Percentiles rank a stretch among this genome's conserved stretches.
These are phyloP conservation scores for Erpetoichthys calabaricus DNA, from an alignment of 2,797 vertebrate species.

Conservation along the genomic window DNA sequence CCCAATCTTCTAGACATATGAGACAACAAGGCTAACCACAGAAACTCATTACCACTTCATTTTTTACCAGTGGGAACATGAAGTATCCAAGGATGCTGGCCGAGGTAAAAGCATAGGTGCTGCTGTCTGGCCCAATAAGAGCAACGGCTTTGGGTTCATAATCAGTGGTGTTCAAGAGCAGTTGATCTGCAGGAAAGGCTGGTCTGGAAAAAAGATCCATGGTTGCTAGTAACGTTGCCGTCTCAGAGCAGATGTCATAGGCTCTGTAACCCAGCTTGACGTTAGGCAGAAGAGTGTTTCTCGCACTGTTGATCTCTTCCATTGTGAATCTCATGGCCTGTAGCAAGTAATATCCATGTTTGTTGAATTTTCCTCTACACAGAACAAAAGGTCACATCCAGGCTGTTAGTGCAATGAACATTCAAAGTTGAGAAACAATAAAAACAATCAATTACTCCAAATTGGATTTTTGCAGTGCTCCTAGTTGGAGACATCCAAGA, in stretches of 20 bases:
- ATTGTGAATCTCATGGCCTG: constrained; percentile 58
- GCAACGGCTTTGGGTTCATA: constrained; percentile 33
- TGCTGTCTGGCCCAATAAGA: constrained; percentile 63
- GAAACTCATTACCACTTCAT: too few relatives aligned
- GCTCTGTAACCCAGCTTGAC: constrained; percentile 61
- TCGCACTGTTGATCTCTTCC: constrained; percentile 49
- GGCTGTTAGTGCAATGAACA: too few relatives aligned
- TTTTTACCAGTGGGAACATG: constrained; percentile 56
- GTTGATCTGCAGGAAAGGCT: too few relatives aligned
- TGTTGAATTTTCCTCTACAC: too few relatives aligned
- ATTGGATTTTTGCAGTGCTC: too few relatives aligned
- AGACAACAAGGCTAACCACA: not conserved
- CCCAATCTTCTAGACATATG: too few relatives aligned
- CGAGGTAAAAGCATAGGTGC: constrained; percentile 38
- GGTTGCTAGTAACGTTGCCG: constrained; percentile 42
- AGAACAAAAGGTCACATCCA: too few relatives aligned
- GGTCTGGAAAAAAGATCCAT: constrained; percentile 36
- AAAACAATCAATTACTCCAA: too few relatives aligned
- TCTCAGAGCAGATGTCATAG: constrained; percentile 52
- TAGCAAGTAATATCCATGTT: constrained; percentile 24
- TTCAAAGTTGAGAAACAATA: too few relatives aligned
- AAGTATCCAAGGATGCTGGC: constrained; percentile 49
- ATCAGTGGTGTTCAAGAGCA: constrained; percentile 9
- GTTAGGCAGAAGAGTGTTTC: constrained; percentile 36
- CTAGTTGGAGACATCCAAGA: too few relatives aligned